Percentiles rank a stretch among this genome's conserved stretches.
These are phyloP conservation scores for Gymnoscelis rufifasciata DNA, from an alignment of 2,888 invertebrate species.

Conservation along the genomic window DNA sequence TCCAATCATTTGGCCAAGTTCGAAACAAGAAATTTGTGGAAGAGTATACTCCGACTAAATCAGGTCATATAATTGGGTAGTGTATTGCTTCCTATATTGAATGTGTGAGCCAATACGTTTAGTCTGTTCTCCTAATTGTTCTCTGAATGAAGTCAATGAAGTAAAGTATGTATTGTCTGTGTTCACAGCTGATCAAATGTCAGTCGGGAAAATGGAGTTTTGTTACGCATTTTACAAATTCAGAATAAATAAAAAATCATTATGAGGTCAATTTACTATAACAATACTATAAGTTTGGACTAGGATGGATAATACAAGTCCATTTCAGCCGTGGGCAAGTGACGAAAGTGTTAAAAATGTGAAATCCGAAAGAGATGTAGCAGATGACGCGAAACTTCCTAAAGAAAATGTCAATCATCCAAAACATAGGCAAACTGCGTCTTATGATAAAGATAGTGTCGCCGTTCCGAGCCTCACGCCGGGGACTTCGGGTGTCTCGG, in stretches of 20 bases:
- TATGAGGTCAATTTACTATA: slow-evolving; percentile 61
- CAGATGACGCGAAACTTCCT: slow-evolving; percentile 79
- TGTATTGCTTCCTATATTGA: too few relatives aligned
- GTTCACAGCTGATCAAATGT: slow-evolving; percentile 79
- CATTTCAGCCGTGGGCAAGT: slow-evolving; percentile 75
- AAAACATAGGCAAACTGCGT: slow-evolving; percentile 79
- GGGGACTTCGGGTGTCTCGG: slow-evolving; percentile 59
- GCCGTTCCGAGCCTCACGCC: slow-evolving; percentile 57
- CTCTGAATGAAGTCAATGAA: background rate
- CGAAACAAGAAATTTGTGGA: too few relatives aligned
- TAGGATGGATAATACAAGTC: slow-evolving; percentile 74
- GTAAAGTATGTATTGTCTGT: background rate
- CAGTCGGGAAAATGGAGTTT: slow-evolving; percentile 80
- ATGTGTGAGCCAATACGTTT: too few relatives aligned
- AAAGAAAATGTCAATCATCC: slow-evolving; percentile 79
- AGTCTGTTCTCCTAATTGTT: too few relatives aligned
- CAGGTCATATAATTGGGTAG: too few relatives aligned
- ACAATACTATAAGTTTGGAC: slow-evolving; percentile 53
- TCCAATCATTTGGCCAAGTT: too few relatives aligned
- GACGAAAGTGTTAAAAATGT: slow-evolving; percentile 72
- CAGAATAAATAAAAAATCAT: slow-evolving; percentile 58
- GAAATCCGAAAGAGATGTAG: slow-evolving; percentile 71
- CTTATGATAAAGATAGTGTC: slow-evolving; percentile 76
- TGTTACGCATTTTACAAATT: slow-evolving; percentile 72
- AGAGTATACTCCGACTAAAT: too few relatives aligned